Conservation (phyloP, 2,888 invertebrate species). For the Eumerus sabulonum region DNA sequence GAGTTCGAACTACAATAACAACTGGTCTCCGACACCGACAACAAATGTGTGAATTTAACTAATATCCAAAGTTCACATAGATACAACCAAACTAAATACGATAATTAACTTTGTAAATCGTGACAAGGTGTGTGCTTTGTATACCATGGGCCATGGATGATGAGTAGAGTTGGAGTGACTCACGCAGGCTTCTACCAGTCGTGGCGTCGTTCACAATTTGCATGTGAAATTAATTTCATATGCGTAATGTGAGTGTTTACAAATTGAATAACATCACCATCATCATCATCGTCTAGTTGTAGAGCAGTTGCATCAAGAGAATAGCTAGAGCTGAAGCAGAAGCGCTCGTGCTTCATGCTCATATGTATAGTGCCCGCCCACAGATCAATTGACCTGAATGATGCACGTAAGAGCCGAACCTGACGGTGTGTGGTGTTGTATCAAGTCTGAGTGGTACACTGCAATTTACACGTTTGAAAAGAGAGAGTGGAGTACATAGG, state of each 20-base stretch:
- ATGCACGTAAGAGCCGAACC: slow-evolving; percentile 1
- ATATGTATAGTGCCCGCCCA: slow-evolving; percentile 6
- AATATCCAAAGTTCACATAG: slow-evolving; percentile 67
- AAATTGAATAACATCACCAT: slow-evolving; percentile 69
- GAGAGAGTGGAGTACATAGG: neutral
- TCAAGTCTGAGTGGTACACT: slow-evolving; percentile 32
- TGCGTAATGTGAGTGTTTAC: slow-evolving; percentile 68
- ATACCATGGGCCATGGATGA: neutral
- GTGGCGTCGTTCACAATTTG: slow-evolving; percentile 36
- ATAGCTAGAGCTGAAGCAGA: too few species aligned
- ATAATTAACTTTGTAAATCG: slow-evolving; percentile 67
- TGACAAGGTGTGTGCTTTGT: slow-evolving; percentile 11
- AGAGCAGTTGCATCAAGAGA: neutral
- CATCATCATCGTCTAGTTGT: slow-evolving; percentile 28
- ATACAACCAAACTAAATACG: slow-evolving; percentile 65
- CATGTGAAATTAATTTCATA: slow-evolving; percentile 67
- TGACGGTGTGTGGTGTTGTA: slow-evolving; percentile 27
- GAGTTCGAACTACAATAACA: neutral
- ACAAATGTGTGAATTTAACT: slow-evolving; percentile 68
- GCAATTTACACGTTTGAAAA: slow-evolving; percentile 53
- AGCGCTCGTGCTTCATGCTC: slow-evolving; percentile 9
- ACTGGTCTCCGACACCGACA: slow-evolving; percentile 3
- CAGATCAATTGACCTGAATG: slow-evolving; percentile 47
- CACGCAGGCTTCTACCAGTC: slow-evolving; percentile 8
- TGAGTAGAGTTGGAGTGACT: slow-evolving; percentile 8